phyloP scores from a whole-genome alignment of 1,140 invertebrate species.

The Zelostemma sp. region DNA sequence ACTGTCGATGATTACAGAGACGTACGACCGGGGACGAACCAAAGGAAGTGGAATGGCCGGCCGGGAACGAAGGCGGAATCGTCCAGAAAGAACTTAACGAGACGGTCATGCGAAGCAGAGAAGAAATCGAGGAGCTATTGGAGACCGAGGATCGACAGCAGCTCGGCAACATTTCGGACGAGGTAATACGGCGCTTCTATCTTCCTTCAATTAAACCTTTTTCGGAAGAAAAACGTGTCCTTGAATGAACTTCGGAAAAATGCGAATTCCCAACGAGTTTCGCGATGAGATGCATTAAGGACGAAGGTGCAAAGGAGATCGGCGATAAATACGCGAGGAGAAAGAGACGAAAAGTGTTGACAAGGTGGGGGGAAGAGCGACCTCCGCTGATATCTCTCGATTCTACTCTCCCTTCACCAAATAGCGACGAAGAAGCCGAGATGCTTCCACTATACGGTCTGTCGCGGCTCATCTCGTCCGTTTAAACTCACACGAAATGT shows the following conservation, averaged over 20 bases:
- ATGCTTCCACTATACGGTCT: constrained; percentile 49
- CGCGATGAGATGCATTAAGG: too few relatives aligned
- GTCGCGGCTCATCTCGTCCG: constrained; percentile 29
- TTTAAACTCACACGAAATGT: constrained; percentile 1
- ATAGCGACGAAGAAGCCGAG: constrained; percentile 48
- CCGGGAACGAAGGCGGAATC: constrained; percentile 76
- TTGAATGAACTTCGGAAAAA: too few relatives aligned
- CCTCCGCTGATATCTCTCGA: constrained; percentile 54
- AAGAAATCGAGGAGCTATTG: constrained; percentile 83
- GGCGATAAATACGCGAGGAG: constrained; percentile 9
- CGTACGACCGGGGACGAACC: constrained; percentile 70
- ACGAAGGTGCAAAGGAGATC: too few relatives aligned
- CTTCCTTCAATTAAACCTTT: background rate
- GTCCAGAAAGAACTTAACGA: constrained; percentile 84
- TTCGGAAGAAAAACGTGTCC: too few relatives aligned
- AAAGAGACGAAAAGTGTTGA: constrained; percentile 20
- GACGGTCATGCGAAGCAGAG: constrained; percentile 81
- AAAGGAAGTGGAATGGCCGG: constrained; percentile 73
- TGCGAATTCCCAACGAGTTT: too few relatives aligned
- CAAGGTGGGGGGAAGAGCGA: constrained; percentile 9
- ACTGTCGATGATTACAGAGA: constrained; percentile 51
- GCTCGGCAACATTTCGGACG: constrained; percentile 84
- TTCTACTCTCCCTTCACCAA: constrained; percentile 52
- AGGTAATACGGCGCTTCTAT: constrained; percentile 74
- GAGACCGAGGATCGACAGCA: constrained; percentile 88